Evolutionary conservation across 1,140 invertebrate species (phyloP).

Genomic region (Drosophila nikananu): DNA sequence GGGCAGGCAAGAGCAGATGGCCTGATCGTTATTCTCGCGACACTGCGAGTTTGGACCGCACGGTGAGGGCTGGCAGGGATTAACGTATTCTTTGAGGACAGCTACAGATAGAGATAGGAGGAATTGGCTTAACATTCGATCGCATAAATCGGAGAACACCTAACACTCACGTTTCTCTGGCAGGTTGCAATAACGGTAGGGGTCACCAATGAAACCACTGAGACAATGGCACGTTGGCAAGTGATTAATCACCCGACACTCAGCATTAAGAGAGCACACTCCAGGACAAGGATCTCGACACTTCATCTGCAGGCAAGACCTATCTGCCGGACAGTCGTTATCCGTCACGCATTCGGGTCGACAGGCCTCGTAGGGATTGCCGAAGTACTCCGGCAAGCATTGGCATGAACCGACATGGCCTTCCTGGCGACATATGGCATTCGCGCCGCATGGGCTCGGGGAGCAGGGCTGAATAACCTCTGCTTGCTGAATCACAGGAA

Average conservation of each 20-base stretch:
- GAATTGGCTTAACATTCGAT: slow-evolving; percentile 88
- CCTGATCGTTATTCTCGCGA: slow-evolving; percentile 87
- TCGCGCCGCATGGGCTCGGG: slow-evolving; percentile 89
- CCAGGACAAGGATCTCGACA: slow-evolving; percentile 92
- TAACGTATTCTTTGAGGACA: slow-evolving; percentile 86
- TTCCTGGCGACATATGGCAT: slow-evolving; percentile 90
- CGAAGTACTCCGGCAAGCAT: slow-evolving; percentile 90
- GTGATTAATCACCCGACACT: slow-evolving; percentile 90
- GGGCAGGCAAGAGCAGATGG: slow-evolving; percentile 91
- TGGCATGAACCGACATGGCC: slow-evolving; percentile 89
- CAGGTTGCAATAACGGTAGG: slow-evolving; percentile 86
- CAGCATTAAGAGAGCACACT: slow-evolving; percentile 90
- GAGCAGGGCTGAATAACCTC: slow-evolving; percentile 85
- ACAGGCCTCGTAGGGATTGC: slow-evolving; percentile 90
- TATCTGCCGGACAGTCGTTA: slow-evolving; percentile 89
- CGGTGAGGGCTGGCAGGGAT: slow-evolving; percentile 88
- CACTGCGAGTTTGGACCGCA: slow-evolving; percentile 89
- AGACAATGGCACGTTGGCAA: slow-evolving; percentile 90
- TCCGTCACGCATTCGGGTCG: slow-evolving; percentile 91
- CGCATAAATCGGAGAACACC: not conserved
- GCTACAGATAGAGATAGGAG: slow-evolving; percentile 37
- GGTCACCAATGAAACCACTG: slow-evolving; percentile 90
- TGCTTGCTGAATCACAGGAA: slow-evolving; percentile 86
- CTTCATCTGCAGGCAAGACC: slow-evolving; percentile 91
- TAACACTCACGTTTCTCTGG: slow-evolving; percentile 86